Conservation (phyloP, 1,140 invertebrate species). For the Drosophila busckii region DNA sequence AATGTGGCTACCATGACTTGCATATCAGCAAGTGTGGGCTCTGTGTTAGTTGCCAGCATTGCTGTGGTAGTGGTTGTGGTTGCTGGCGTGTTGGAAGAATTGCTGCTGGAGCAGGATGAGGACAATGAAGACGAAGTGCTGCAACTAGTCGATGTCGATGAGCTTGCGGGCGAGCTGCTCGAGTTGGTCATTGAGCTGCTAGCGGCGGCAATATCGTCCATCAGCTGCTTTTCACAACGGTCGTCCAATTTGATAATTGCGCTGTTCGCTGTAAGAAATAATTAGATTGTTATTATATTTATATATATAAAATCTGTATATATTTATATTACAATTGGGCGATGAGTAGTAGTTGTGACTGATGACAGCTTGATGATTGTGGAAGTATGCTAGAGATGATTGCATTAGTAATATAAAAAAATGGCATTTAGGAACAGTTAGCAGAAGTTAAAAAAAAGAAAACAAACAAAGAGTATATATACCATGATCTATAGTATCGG, state of each 20-base stretch:
- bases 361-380: slow-evolving; percentile 52
- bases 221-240: slow-evolving; percentile 53
- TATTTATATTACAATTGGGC: slow-evolving; percentile 46
- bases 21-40: slow-evolving; percentile 44
- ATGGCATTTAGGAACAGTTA: too few species aligned
- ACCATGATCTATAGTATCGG: slow-evolving; percentile 71
- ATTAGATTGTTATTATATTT: slow-evolving; percentile 2
- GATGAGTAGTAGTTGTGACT: slow-evolving; percentile 55
- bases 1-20: slow-evolving; percentile 55
- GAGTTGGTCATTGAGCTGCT: slow-evolving; percentile 41
- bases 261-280: slow-evolving; percentile 28
- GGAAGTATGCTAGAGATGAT: slow-evolving; percentile 48
- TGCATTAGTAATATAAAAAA: slow-evolving; percentile 1
- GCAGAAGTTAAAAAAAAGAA: too few species aligned
- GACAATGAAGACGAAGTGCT: slow-evolving; percentile 54
- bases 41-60: slow-evolving; percentile 31
- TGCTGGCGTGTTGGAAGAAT: slow-evolving; percentile 51
- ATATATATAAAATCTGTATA: background rate
- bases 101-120: slow-evolving; percentile 59
- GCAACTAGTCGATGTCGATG: slow-evolving; percentile 36
- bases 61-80: slow-evolving; percentile 21
- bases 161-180: slow-evolving; percentile 2
- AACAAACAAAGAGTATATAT: background rate
- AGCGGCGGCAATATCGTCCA: slow-evolving; percentile 31
- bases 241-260: slow-evolving; percentile 39